Base-by-base conservation (phyloP, 2,113 vertebrate genomes). In the Cyprinodon tularosa region DNA sequence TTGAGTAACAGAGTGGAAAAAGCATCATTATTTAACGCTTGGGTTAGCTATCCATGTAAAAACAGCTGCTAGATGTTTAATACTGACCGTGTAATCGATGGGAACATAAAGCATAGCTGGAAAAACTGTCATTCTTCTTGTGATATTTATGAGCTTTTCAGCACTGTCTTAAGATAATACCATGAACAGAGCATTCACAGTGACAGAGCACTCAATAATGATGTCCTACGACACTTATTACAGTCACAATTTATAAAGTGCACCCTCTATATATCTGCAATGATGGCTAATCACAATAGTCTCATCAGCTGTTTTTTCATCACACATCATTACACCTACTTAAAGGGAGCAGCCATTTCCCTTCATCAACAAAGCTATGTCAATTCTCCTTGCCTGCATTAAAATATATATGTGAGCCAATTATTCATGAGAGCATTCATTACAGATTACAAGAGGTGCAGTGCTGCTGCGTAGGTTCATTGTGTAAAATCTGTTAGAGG, bases 401-500 rank as follows among this genome's bases (percentile, higher is more conserved):
- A 76, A 53, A 68, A 69, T 78, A 40, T 45, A 66, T 45, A 66
- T 63, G 71, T 29, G 12, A 45, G 62, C 44, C 59, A 78, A 45
- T 80, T 60, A 62, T 68, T 76, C 64, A 71, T 2, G n/a, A 61
- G 72, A 62, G 62, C 12, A 37, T 38, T 76, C 57, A 68, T 62
- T 71, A 44, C 40, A 70, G 44, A 74, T 29, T 68, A 64, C 68
- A 36, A 79, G 48, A 76, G 77, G 69, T 83, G 81, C 53, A 48
- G 12, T 50, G 17, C 77, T 29, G 17, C 14, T 60, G 77, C 66
- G 62, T 84, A 77, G 78, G 83, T 84, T 76, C 59, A 48, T 75
- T 66, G 38, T 78, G 84, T 62, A 73, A 57, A 77, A 84, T 86
- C 76, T 87, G 81, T 83, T 78, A 68, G 80, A 79, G 82, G 64